Evolutionary conservation across 2,113 vertebrate species (phyloP), one percentile per base, ranked within the genome.

Genomic region (Zootoca vivipara): DNA sequence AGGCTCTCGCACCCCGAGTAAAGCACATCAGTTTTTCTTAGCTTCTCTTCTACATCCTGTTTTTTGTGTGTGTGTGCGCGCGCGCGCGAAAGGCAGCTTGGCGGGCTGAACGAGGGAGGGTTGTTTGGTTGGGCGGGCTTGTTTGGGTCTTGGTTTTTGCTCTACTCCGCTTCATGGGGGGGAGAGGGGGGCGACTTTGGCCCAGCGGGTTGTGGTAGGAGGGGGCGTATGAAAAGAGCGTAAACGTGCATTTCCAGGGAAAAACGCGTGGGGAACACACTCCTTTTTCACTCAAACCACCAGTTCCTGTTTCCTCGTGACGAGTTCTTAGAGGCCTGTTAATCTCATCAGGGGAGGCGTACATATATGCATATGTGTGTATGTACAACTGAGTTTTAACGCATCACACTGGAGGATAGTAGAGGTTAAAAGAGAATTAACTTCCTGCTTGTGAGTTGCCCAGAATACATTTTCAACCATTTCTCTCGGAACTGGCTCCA

Each of bases 21-120:
- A 52, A 89, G 86, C 90, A 91, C 87, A 87, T 84, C 82, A 82
- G 85, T 91, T 86, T 72, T 87, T 92, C 86, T 87, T 64, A 67
- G 88, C 88, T 88, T 87, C 87, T 80, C 88, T 88, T 87, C 87
- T 80, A 93, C 94, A 93, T 94, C 94, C 93, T 95, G 93, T 93
- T 95, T 92, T 92, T n/a, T n/a, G n/a, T 89, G 89, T 89, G 9
- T 52, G 46, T 52, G 46, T 0, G 46, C 10, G 46, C 46, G 46
- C 10, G 46, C 46, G 46, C 46, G 85, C 18, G 72, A 78, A 78
- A 83, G 28, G 81, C 73, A 52, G 79, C 65, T 33, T 78, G 74
- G 7, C 65, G 12, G 28, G 20, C 40, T 75, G 40, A 82, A 65
- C n/a, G 56, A 42, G 80, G 91, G 88, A 78, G 82, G 62, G 86